Evolutionary conservation across 1,140 invertebrate genomes (phyloP).

Genomic region (Neodiprion pinetum): DNA sequence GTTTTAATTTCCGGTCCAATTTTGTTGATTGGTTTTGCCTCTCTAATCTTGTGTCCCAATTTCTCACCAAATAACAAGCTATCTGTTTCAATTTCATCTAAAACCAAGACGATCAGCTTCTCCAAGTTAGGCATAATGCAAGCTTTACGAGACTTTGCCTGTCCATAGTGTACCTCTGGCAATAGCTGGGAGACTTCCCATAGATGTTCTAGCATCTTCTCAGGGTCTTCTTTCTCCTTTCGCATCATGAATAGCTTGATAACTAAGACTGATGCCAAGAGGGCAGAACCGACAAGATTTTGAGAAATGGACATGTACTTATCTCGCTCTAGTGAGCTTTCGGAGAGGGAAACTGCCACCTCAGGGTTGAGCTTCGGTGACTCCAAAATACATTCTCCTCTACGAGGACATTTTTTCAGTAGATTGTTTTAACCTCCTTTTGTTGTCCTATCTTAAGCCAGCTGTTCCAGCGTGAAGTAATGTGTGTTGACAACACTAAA

Average conservation of each 20-base stretch:
- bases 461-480: conserved; percentile 16
- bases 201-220: conserved; percentile 17
- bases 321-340: conserved; percentile 11
- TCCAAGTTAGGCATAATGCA: conserved; percentile 16
- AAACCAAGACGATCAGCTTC: neutral
- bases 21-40: conserved; percentile 10
- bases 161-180: conserved; percentile 5
- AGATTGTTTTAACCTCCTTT: conserved; percentile 16
- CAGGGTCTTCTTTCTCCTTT: neutral
- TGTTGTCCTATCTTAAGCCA: conserved; percentile 9
- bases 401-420: conserved; percentile 19
- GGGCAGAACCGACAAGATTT: conserved; percentile 16
- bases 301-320: conserved; percentile 18
- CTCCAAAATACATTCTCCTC: conserved; percentile 6
- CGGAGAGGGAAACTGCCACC: conserved; percentile 11
- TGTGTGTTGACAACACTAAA: conserved; percentile 1
- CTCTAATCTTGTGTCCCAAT: conserved; percentile 15
- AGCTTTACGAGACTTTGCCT: conserved; percentile 14
- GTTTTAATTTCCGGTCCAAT: conserved; percentile 13
- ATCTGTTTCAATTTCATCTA: conserved; percentile 14
- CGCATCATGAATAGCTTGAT: neutral
- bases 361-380: conserved; percentile 15
- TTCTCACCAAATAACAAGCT: conserved; percentile 18
- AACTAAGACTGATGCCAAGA: conserved; percentile 9
- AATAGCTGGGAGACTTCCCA: conserved; percentile 16